phyloP scores from a whole-genome alignment of 1,140 invertebrate genomes.

The Cephus cinctus region DNA sequence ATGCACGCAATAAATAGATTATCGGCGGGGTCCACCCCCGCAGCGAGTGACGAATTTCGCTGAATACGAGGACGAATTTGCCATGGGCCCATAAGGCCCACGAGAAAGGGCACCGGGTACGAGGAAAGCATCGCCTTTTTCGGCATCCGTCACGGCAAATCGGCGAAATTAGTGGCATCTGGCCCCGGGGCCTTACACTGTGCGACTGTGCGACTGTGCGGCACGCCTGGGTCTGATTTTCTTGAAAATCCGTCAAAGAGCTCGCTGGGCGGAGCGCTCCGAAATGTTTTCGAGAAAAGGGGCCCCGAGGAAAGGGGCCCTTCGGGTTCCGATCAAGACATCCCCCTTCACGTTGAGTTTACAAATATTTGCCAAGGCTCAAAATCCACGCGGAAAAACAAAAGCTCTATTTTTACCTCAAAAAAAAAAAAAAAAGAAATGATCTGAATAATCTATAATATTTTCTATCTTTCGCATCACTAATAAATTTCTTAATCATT shows the following conservation, averaged over 20 bases:
- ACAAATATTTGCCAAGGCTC: conserved; percentile 33
- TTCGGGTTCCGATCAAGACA: not conserved
- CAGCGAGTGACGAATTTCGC: conserved; percentile 36
- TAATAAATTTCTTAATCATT: too few relatives aligned
- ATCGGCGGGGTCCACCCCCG: conserved; percentile 33
- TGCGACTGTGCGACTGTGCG: conserved; percentile 6
- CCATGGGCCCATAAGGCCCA: conserved; percentile 5
- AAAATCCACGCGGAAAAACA: conserved; percentile 5
- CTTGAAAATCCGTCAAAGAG: conserved; percentile 21
- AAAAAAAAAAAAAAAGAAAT: too few relatives aligned
- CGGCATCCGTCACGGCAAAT: conserved; percentile 40
- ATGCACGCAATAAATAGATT: conserved; percentile 52
- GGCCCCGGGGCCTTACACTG: conserved; percentile 16
- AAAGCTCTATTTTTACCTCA: too few relatives aligned
- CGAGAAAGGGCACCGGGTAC: not conserved
- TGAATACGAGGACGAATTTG: conserved; percentile 30
- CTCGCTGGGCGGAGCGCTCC: conserved; percentile 17
- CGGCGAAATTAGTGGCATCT: conserved; percentile 47
- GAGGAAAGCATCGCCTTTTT: conserved; percentile 10
- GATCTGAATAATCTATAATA: too few relatives aligned
- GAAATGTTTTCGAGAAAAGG: conserved; percentile 7
- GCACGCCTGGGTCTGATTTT: conserved; percentile 19
- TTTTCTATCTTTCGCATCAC: too few relatives aligned
- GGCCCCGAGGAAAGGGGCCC: not conserved
- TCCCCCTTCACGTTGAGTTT: conserved; percentile 22